Conservation (phyloP, 1,140 invertebrate species). For the Rhyacophila brunnea region DNA sequence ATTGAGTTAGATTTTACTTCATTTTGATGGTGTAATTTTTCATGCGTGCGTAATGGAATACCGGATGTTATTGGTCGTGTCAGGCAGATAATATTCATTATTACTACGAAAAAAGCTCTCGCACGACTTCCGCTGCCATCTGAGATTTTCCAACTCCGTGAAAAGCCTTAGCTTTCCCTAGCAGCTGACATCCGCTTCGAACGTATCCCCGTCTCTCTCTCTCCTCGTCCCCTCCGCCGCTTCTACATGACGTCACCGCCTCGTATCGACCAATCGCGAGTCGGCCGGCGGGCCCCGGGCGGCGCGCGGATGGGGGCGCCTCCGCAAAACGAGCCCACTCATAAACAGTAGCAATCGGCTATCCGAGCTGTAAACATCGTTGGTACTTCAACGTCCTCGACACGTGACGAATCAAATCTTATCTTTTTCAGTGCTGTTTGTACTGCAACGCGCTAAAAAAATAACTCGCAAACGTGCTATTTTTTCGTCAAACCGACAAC, state of each 20-base stretch:
- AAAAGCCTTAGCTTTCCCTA: slow-evolving; percentile 6
- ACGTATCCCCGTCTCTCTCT: slow-evolving; percentile 1
- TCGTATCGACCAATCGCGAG: slow-evolving; percentile 27
- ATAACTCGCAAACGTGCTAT: no score
- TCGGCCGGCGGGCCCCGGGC: slow-evolving; percentile 17
- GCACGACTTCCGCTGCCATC: neutral
- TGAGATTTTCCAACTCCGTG: neutral
- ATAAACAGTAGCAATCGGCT: slow-evolving; percentile 21
- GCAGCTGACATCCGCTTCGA: slow-evolving; percentile 26
- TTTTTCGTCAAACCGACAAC: no score
- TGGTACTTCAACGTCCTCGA: no score
- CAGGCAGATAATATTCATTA: neutral
- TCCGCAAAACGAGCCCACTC: slow-evolving; percentile 7
- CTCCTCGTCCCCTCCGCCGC: neutral
- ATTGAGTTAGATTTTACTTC: no score
- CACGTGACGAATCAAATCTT: no score
- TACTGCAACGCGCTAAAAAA: no score
- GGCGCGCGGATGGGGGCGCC: slow-evolving; percentile 22
- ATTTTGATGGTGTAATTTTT: no score
- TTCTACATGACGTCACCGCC: slow-evolving; percentile 17
- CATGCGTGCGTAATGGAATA: neutral
- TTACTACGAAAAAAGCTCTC: neutral
- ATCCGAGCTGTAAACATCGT: neutral
- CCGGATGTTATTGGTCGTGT: neutral
- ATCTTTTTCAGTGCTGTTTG: no score